Evolutionary conservation across 2,888 invertebrate species (phyloP), one percentile per base, ranked within the genome.

Genomic region (Scaeva pyrastri): DNA sequence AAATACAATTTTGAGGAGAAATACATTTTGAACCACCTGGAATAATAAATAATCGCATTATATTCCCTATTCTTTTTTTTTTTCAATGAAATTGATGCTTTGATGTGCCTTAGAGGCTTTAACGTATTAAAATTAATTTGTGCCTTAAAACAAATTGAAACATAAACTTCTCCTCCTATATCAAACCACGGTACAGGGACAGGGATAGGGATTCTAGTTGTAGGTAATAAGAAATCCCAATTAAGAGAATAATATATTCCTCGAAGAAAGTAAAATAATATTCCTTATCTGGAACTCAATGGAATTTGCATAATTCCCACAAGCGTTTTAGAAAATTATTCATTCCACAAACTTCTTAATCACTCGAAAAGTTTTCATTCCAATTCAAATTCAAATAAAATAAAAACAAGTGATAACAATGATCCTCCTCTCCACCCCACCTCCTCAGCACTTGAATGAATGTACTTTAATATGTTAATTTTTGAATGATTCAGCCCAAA

Each of bases 321-420:
- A 48, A 66, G 48, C 48, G 19, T 66, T 66, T 66, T 66, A 48
- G 31, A 66, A 66, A 66, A 66, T 66, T 48, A 66, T 66, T 48
- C 36, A 66, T 66, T 66, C 48, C 64, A 31, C 48, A 66, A 66
- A 31, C 31, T 48, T 66, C 48, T 48, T 66, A 48, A 66, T 66
- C 66, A 48, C 48, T 48, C 14, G 64, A 64, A 31, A 64, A 64
- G 64, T 66, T 66, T 66, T 48, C 66, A 66, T 66, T 48, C n/a
- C n/a, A n/a, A n/a, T n/a, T n/a, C n/a, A n/a, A n/a, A n/a, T n/a
- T n/a, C n/a, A n/a, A n/a, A 48, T 4, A 16, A 36, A 48, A 19
- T 11, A 39, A 39, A 39, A 23, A 52, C 3, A 66, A 41, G 31
- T 14, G 31, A 48, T 66, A 16, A 66, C 16, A 36, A 14, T 66